phyloP scores from a whole-genome alignment of 2,888 invertebrate species.

The Apodemia zela region DNA sequence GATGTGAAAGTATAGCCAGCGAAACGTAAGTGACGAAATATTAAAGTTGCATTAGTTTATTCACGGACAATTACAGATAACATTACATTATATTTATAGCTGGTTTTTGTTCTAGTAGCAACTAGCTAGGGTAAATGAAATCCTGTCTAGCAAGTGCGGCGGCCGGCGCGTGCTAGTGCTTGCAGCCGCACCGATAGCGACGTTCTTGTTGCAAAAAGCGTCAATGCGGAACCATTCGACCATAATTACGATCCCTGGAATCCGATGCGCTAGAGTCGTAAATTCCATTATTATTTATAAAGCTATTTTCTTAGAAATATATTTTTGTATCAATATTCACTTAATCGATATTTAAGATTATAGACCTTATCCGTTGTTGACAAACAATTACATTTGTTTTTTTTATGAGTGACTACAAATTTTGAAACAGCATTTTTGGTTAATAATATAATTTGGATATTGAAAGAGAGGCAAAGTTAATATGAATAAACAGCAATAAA shows the following conservation, averaged over 20 bases:
- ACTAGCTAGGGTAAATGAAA: not conserved
- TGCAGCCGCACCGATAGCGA: conserved; percentile 34
- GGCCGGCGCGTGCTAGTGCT: conserved; percentile 21
- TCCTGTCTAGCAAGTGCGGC: conserved; percentile 23
- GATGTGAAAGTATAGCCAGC: conserved; percentile 39
- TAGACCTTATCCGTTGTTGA: no score
- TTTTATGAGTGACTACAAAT: no score
- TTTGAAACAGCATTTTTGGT: no score
- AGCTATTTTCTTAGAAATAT: conserved; percentile 36
- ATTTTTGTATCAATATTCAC: conserved; percentile 1
- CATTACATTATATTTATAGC: conserved; percentile 11
- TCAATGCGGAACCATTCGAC: conserved; percentile 60
- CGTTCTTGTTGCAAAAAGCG: conserved; percentile 45
- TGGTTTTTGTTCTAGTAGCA: not conserved
- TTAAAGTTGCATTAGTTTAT: conserved; percentile 29
- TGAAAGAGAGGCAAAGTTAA: no score
- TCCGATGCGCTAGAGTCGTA: conserved; percentile 56
- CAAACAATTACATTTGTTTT: no score
- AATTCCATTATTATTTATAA: conserved; percentile 52
- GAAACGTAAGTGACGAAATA: conserved; percentile 32
- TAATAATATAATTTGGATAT: no score
- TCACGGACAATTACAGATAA: conserved; percentile 14
- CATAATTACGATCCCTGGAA: conserved; percentile 46
- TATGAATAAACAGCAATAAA: no score
- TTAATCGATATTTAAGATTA: no score